Evolutionary conservation across 2,888 invertebrate genomes (phyloP).

Genomic region (Rhimphoctona megacephalus): DNA sequence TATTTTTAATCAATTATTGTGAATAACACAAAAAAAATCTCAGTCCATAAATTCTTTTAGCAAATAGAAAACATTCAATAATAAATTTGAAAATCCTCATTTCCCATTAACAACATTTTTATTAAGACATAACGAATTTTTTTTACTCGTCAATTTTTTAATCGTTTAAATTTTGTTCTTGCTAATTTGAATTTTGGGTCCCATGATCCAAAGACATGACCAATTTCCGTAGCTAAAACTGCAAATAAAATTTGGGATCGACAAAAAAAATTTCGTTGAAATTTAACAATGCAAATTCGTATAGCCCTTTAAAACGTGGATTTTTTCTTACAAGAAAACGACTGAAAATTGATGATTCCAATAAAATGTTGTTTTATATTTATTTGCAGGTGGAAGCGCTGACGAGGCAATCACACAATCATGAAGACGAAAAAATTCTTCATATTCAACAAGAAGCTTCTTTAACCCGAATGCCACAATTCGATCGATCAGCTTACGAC

Average conservation of each 20-base stretch:
- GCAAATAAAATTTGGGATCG: no score
- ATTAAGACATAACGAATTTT: background rate
- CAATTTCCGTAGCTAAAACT: no score
- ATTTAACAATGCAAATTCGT: no score
- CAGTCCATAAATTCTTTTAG: background rate
- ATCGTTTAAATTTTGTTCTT: background rate
- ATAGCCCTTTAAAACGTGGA: no score
- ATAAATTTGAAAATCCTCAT: no score
- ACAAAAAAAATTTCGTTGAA: no score
- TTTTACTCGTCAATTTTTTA: background rate
- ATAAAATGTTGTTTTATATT: background rate
- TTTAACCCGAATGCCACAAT: slow-evolving; percentile 65
- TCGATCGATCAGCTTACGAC: slow-evolving; percentile 5
- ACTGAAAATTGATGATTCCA: background rate
- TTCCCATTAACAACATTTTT: background rate
- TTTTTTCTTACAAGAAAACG: background rate
- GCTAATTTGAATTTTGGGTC: no score
- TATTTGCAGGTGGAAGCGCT: slow-evolving; percentile 69
- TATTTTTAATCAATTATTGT: no score
- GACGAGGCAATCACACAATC: slow-evolving; percentile 63
- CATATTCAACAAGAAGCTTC: slow-evolving; percentile 77
- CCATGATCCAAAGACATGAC: no score
- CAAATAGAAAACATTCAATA: background rate
- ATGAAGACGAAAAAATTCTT: slow-evolving; percentile 77
- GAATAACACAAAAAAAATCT: background rate